Evolutionary conservation across 1,140 invertebrate species (phyloP), one percentile per base, ranked within the genome.

Genomic region (Monomorium pharaonis): DNA sequence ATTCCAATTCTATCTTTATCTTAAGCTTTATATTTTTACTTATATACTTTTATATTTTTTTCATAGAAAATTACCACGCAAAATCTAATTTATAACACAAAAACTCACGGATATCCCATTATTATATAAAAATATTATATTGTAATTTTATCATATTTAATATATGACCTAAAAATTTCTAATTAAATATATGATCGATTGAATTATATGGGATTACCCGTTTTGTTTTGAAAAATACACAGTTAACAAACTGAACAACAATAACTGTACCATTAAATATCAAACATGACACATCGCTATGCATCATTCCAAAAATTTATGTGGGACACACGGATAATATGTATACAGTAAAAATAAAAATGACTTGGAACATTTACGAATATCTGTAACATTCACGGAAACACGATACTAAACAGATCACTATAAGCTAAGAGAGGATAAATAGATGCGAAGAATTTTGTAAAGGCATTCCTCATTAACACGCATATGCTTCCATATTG

Each of bases 261-360:
- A 0, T 70, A 24, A 84, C 72, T 14, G 3, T 72, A 12, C 10
- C 4, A 21, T 58, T n/a, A 58, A 85, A 90, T 86, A 89, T 65
- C 58, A 83, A 92, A 87, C 88, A 88, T 86, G 77, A 91, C 87
- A 89, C 81, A 88, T 86, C 92, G 92, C 89, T 90, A 94, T 93
- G 90, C 90, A 91, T 89, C 93, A 94, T 94, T 94, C 93, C 92
- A 91, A 77, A 89, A 90, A 58, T 85, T 58, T 78, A 37, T 69
- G 16, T 49, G 30, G 63, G 44, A 65, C 56, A 80, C 75, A 70
- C 49, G 42, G 44, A 60, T 24, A 60, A n/a, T 72, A 74, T 51
- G 62, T 69, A 85, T 51, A 85, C 49, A 74, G 75, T 56, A 14
- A 67, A 88, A 74, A 74, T 51, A 65, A 63, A 60, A 51, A 58